These are phyloP conservation scores for Beroe ovata DNA, from an alignment of 37 sponge, comb jelly and placozoan species.

Conservation along the genomic window DNA sequence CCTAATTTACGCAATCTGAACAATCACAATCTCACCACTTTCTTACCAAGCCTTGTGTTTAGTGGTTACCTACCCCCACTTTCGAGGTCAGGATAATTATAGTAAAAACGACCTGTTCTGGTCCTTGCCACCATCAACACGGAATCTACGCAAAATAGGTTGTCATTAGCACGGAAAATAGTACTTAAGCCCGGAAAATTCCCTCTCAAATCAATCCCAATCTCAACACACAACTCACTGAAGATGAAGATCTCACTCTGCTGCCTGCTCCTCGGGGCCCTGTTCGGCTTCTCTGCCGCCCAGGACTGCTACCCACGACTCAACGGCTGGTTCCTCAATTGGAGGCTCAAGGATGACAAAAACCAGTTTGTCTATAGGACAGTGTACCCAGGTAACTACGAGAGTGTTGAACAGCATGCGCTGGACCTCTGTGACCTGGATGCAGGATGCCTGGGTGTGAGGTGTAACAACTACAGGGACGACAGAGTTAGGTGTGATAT, in stretches of 20 bases:
- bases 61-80: too few relatives aligned
- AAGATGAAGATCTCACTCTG: background rate
- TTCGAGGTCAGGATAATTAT: too few relatives aligned
- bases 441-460: background rate
- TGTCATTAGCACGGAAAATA: too few relatives aligned
- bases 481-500: background rate
- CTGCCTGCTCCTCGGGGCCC: background rate
- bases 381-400: background rate
- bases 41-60: too few relatives aligned
- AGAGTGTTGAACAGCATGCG: background rate
- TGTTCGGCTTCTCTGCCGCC: background rate
- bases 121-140: too few relatives aligned
- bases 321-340: background rate
- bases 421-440: background rate
- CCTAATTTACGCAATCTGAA: too few relatives aligned
- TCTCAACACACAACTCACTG: too few relatives aligned
- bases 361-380: background rate
- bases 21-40: too few relatives aligned
- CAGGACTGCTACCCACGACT: background rate
- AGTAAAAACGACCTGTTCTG: too few relatives aligned
- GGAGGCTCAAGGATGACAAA: background rate
- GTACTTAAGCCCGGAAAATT: too few relatives aligned
- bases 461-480: background rate
- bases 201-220: too few relatives aligned
- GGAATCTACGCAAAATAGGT: too few relatives aligned